Evolutionary conservation across 1,140 invertebrate genomes (phyloP).

Genomic region (Agraylea sexmaculata): DNA sequence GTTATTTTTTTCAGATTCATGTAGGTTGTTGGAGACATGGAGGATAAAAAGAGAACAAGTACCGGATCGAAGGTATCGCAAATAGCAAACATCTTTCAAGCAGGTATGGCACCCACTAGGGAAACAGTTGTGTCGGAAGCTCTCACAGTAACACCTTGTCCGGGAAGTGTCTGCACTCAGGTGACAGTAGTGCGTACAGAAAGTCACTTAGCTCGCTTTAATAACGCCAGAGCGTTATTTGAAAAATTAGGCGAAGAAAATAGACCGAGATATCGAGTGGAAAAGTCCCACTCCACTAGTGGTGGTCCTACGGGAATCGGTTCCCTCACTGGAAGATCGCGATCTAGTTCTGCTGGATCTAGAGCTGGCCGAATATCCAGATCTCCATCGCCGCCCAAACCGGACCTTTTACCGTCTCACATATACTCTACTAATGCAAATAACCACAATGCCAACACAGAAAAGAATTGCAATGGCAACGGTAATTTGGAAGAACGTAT

Average conservation of each 20-base stretch:
- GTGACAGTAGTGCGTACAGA: conserved; percentile 74
- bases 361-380: conserved; percentile 44
- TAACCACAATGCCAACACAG: conserved; percentile 8
- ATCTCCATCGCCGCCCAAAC: conserved; percentile 25
- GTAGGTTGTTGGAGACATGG: conserved; percentile 32
- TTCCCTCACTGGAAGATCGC: conserved; percentile 33
- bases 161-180: conserved; percentile 36
- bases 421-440: background rate
- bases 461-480: conserved; percentile 13
- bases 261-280: conserved; percentile 37
- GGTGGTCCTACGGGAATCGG: conserved; percentile 30
- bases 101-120: conserved; percentile 35
- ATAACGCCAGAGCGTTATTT: conserved; percentile 83
- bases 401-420: conserved; percentile 6
- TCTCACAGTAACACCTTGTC: conserved; percentile 30
- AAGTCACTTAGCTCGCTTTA: conserved; percentile 81
- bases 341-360: conserved; percentile 48
- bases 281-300: conserved; percentile 37
- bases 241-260: conserved; percentile 79
- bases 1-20: conserved; percentile 16
- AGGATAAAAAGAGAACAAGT: conserved; percentile 54
- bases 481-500: conserved; percentile 12
- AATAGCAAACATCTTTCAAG: conserved; percentile 82
- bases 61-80: conserved; percentile 76
- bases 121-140: conserved; percentile 34